phyloP scores from a whole-genome alignment of 2,888 invertebrate species.

The Drosophila trichaetosa region DNA sequence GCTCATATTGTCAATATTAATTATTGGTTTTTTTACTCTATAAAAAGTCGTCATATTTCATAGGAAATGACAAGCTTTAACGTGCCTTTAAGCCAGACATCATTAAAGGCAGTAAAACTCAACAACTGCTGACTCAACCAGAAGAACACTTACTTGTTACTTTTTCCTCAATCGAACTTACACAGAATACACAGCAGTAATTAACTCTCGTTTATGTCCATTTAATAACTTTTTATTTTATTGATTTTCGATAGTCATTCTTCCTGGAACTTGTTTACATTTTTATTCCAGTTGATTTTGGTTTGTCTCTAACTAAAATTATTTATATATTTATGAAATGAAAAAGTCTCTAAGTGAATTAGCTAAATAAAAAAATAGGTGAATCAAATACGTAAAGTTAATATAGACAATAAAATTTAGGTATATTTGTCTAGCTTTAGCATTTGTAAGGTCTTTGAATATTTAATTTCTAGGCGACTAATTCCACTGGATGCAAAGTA shows the following conservation, averaged over 20 bases:
- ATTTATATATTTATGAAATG: not conserved
- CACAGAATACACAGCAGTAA: not conserved
- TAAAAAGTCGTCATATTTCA: constrained; percentile 8
- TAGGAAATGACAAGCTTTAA: constrained; percentile 5
- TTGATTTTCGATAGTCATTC: constrained; percentile 1
- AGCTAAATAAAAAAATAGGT: not conserved
- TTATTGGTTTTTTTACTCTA: constrained; percentile 14
- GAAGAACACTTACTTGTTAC: not conserved
- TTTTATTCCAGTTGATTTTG: not conserved
- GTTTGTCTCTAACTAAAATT: not conserved
- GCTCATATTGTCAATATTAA: constrained; percentile 20
- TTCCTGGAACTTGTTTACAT: not conserved
- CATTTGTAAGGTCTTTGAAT: too few species aligned
- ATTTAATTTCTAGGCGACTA: not conserved
- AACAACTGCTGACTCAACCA: constrained; percentile 2
- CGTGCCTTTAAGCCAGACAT: not conserved
- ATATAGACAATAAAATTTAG: not conserved
- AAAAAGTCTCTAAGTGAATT: not conserved
- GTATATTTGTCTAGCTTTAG: not conserved
- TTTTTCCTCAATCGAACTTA: not conserved
- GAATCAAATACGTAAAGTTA: not conserved
- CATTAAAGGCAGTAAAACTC: not conserved
- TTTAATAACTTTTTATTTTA: not conserved
- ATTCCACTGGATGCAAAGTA: not conserved
- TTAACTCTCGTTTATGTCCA: constrained; percentile 1